Percentiles rank a stretch among this genome's conserved stretches.
These are phyloP conservation scores for Odobenus rosmarus DNA, from an alignment of 2,113 vertebrate genomes.

Conservation along the genomic window DNA sequence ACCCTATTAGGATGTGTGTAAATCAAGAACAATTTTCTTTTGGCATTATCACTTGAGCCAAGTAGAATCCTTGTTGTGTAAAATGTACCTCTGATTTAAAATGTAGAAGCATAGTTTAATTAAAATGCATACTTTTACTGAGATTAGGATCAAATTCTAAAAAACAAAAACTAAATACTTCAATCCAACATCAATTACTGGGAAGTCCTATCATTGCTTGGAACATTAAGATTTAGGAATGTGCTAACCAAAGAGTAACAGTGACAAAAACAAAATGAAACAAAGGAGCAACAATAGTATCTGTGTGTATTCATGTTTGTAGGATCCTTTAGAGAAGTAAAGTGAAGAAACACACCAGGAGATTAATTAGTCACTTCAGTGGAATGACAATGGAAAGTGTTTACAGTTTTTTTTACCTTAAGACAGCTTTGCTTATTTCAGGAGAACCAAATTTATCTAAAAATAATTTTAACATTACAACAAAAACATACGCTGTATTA, in stretches of 20 bases:
- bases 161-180: background rate
- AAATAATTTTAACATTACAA: background rate
- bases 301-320: background rate
- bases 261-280: background rate
- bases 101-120: background rate
- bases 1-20: background rate
- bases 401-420: background rate
- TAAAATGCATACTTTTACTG: background rate
- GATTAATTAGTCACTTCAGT: background rate
- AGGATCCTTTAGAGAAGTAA: background rate
- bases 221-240: background rate
- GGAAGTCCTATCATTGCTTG: background rate
- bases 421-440: background rate
- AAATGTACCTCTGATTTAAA: background rate
- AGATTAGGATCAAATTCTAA: background rate
- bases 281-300: background rate
- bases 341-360: background rate
- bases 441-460: background rate
- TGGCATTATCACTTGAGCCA: background rate
- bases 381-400: background rate
- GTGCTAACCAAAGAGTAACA: background rate
- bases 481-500: too few relatives aligned
- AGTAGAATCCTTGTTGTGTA: background rate
- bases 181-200: background rate
- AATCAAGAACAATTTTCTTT: background rate